Conservation (phyloP, 2,113 vertebrate genomes). For the Stegostoma tigrinum region DNA sequence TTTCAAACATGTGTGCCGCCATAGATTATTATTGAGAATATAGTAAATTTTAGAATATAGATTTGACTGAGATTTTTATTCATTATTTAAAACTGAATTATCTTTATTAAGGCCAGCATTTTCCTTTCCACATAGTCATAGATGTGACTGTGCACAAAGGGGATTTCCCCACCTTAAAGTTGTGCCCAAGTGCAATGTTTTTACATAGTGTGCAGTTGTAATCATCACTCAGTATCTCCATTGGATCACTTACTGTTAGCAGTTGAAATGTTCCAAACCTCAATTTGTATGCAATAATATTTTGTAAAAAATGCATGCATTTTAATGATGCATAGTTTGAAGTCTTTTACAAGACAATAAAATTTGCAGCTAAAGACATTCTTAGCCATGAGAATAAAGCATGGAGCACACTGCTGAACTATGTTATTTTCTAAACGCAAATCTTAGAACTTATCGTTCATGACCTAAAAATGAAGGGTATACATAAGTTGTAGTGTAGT, state of each 20-base stretch:
- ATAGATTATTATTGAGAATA: background rate
- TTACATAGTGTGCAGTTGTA: background rate
- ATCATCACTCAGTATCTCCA: background rate
- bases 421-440: background rate
- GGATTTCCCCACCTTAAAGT: background rate
- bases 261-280: background rate
- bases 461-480: background rate
- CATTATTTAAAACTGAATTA: background rate
- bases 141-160: background rate
- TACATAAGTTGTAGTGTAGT: background rate
- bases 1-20: background rate
- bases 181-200: background rate
- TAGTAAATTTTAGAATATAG: background rate
- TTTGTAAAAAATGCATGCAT: background rate
- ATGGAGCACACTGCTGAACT: background rate
- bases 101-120: background rate
- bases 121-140: background rate
- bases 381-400: background rate
- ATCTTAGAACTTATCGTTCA: background rate
- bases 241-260: slow-evolving; percentile 8
- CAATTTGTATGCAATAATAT: background rate
- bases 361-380: background rate
- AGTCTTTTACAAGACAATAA: background rate
- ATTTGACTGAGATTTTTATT: background rate
- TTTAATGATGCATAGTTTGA: background rate